Percentiles rank a stretch among this genome's conserved stretches.
phyloP scores from a whole-genome alignment of 2,797 vertebrate genomes.

The Orientallactaga sibirica region DNA sequence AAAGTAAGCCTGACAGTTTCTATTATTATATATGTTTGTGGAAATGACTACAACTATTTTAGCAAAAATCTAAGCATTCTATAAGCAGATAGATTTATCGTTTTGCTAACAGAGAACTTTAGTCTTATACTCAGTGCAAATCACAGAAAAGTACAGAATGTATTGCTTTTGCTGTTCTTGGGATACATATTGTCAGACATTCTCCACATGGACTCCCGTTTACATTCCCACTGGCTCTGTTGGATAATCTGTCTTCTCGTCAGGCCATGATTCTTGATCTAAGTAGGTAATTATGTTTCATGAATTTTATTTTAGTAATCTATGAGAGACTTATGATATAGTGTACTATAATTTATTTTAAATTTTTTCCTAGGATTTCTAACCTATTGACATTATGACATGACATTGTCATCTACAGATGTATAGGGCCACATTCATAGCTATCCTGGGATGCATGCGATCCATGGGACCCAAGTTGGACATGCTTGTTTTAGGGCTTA shows the following conservation, averaged over 20 bases:
- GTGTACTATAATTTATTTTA: conserved; percentile 32
- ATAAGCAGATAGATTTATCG: conserved; percentile 47
- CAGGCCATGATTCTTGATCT: conserved; percentile 6
- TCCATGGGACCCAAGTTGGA: background rate
- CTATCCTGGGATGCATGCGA: background rate
- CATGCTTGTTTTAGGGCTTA: background rate
- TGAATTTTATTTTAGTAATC: conserved; percentile 59
- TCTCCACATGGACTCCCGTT: conserved; percentile 25
- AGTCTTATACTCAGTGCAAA: background rate
- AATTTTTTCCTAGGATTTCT: background rate
- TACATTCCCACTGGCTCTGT: background rate
- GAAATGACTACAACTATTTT: conserved; percentile 43
- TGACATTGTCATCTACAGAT: background rate
- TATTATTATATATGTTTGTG: conserved; percentile 36
- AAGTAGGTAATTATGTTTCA: conserved; percentile 26
- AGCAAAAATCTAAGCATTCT: background rate
- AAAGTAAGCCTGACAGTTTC: background rate
- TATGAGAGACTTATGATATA: background rate
- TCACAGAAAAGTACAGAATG: conserved; percentile 30
- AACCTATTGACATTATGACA: background rate
- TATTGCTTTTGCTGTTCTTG: background rate
- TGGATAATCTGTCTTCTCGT: background rate
- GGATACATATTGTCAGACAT: background rate
- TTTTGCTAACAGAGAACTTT: conserved; percentile 44
- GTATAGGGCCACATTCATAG: background rate